A percentile compares a stretch with the other conserved stretches of the same genome.
These are phyloP conservation scores for Butorides virescens DNA, from an alignment of 2,113 vertebrate genomes.

Conservation along the genomic window DNA sequence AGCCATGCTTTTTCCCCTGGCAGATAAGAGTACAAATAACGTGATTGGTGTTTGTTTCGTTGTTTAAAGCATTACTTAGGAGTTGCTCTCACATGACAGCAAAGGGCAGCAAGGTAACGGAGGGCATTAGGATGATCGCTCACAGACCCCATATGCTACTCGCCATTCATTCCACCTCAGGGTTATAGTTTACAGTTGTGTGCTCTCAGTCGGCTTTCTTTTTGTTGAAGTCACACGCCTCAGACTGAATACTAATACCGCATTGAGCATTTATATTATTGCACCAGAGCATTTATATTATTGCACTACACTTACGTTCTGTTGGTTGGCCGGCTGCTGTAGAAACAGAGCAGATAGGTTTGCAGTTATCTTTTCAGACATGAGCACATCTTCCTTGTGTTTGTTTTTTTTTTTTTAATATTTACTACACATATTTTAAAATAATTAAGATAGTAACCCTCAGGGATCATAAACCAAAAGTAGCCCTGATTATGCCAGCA, in stretches of 20 bases:
- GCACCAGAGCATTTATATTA: neutral
- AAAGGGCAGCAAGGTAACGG: neutral
- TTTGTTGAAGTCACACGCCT: neutral
- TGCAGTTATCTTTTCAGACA: neutral
- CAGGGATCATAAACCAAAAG: neutral
- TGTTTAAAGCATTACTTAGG: neutral
- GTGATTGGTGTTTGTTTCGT: neutral
- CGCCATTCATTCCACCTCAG: neutral
- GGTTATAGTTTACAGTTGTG: neutral
- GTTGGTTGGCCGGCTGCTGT: neutral
- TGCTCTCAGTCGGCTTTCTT: neutral
- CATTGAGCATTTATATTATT: neutral
- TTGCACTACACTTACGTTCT: neutral
- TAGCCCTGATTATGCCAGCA: neutral
- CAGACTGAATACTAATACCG: neutral
- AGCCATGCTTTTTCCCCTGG: neutral
- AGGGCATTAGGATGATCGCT: neutral
- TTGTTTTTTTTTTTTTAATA: neutral
- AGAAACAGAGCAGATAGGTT: neutral
- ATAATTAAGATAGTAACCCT: neutral
- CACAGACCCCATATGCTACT: neutral
- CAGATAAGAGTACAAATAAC: neutral
- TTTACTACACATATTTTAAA: neutral
- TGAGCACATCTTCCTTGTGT: neutral
- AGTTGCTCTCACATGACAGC: neutral